Evolutionary conservation across 2,113 vertebrate genomes (phyloP).

Genomic region (Pachyramphus minor): DNA sequence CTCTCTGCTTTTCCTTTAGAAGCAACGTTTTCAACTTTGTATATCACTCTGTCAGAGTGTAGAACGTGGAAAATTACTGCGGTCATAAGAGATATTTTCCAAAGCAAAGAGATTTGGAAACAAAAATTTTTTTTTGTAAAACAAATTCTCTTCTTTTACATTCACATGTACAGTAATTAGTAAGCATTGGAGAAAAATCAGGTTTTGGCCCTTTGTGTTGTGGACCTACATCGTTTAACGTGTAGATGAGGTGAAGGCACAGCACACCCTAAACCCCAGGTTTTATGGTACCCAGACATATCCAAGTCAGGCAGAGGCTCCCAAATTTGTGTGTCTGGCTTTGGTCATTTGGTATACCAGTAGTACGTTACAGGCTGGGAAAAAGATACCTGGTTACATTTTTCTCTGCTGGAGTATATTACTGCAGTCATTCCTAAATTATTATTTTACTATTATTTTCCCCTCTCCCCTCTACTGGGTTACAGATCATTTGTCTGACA

Average conservation of each 20-base stretch:
- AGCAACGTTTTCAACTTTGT: not conserved
- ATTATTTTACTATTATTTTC: not conserved
- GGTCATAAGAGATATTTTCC: not conserved
- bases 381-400: not conserved
- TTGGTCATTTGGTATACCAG: not conserved
- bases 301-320: not conserved
- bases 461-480: not conserved
- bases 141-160: not conserved
- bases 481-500: not conserved
- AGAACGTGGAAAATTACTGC: not conserved
- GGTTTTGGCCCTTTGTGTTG: not conserved
- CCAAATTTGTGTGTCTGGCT: not conserved
- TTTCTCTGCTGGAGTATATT: not conserved
- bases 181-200: not conserved
- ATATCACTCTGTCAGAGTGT: not conserved
- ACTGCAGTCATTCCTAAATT: not conserved
- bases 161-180: not conserved
- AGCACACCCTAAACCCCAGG: not conserved
- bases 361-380: not conserved
- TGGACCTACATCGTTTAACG: rapidly evolving
- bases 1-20: not conserved
- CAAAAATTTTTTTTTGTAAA: too few relatives aligned
- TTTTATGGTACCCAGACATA: not conserved
- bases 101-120: not conserved
- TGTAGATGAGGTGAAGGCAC: not conserved